Evolutionary conservation across 2,113 vertebrate species (phyloP).

Genomic region (Ailuropoda melanoleuca): DNA sequence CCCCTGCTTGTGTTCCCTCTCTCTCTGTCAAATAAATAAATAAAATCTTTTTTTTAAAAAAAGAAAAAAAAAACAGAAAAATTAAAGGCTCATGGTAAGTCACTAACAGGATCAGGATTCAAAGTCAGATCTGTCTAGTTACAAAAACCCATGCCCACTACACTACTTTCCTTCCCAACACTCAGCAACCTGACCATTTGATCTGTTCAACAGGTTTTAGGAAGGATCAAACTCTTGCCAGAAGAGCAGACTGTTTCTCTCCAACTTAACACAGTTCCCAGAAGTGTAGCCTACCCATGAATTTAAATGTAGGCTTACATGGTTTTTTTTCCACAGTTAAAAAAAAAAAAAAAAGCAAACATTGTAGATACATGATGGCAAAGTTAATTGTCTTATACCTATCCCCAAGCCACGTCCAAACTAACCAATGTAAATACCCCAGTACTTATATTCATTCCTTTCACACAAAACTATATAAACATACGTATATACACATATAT

Average conservation of each 20-base stretch:
- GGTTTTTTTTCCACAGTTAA: background rate
- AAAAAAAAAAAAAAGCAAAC: background rate
- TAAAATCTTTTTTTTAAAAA: too few relatives aligned
- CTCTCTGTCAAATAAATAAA: too few relatives aligned
- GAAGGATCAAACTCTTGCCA: background rate
- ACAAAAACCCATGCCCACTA: background rate
- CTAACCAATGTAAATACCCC: background rate
- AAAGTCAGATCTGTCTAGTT: background rate
- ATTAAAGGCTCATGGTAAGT: background rate
- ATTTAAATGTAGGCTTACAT: background rate
- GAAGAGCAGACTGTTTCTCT: background rate
- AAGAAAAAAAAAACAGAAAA: background rate
- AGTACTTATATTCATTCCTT: background rate
- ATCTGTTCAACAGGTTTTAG: background rate
- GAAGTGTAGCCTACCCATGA: background rate
- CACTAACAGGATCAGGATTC: background rate
- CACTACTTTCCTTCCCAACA: background rate
- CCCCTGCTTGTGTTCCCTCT: too few relatives aligned
- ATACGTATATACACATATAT: background rate
- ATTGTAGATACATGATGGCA: background rate
- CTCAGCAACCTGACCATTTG: background rate
- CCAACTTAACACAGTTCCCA: background rate
- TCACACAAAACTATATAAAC: background rate
- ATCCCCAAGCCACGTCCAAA: background rate
- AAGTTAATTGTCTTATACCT: background rate